Evolutionary conservation across 2,113 vertebrate species (phyloP).

Genomic region (Brachypodius melanocephalos): DNA sequence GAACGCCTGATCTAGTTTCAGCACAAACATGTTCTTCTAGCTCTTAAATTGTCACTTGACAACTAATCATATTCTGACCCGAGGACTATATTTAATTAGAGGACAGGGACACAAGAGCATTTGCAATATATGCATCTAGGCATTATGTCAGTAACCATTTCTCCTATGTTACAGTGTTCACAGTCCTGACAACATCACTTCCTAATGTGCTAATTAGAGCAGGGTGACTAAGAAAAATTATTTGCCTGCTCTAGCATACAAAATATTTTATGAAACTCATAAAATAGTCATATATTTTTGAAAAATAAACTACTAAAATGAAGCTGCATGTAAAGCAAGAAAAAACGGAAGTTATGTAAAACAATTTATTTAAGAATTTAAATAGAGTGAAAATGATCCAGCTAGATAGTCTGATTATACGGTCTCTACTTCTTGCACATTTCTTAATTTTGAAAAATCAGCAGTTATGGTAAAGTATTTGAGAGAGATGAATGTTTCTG

Average conservation of each 20-base stretch:
- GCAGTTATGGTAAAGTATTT: background rate
- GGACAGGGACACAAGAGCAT: background rate
- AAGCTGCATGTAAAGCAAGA: background rate
- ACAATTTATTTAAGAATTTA: background rate
- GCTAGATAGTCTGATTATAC: background rate
- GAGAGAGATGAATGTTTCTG: background rate
- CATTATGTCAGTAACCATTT: slow-evolving; percentile 60
- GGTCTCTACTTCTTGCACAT: background rate
- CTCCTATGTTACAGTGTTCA: background rate
- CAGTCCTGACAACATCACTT: slow-evolving; percentile 48
- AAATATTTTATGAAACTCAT: background rate
- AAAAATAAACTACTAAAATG: background rate
- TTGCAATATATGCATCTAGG: slow-evolving; percentile 54
- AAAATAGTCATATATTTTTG: background rate
- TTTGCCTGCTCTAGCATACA: background rate
- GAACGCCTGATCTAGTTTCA: background rate
- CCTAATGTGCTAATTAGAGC: slow-evolving; percentile 14
- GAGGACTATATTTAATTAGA: slow-evolving; percentile 62
- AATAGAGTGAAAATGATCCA: background rate
- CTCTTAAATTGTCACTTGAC: slow-evolving; percentile 37
- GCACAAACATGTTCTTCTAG: background rate
- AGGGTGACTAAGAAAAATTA: background rate
- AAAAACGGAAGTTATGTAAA: background rate
- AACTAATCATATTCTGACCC: slow-evolving; percentile 44
- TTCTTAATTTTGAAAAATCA: background rate